Base-by-base conservation (phyloP, 2,888 invertebrate genomes). In the Phyllotreta cruciferae region DNA sequence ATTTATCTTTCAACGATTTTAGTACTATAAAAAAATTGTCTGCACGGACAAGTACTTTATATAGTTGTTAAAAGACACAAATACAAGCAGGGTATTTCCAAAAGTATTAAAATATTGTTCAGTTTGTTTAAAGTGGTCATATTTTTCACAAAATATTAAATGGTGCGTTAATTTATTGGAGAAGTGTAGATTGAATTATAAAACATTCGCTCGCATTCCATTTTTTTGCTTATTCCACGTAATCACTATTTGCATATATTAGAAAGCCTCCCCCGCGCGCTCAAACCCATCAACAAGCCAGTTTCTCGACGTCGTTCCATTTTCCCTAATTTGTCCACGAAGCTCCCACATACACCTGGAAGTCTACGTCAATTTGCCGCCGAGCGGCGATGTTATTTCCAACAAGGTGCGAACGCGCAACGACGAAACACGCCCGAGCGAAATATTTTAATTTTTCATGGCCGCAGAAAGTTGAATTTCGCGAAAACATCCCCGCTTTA, bases 281-380 rank as follows among this genome's bases (percentile, higher is more conserved):
- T 36, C n/a, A 2, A 35, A 24, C 35, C n/a, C 35, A 49, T 49
- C 49, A 47, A 10, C 47, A 11, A 47, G 24, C 14, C 47, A 24
- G 24, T 24, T 24, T 24, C 24, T 24, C 24, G 7, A 9, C 45
- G 49, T 39, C 63, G 42, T 53, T 49, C 57, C 54, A 63, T 63
- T 58, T 58, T 58, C 47, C 58, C 56, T 62, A 62, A 62, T 53
- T 53, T 36, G 14, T 35, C 50, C 34, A 50, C 53, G 58, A 65
- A 56, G 47, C 56, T 41, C 47, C 56, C 58, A 60, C 60, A 56
- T 53, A 53, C 62, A 62, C 62, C 42, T 63, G 49, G 50, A 65
- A 65, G 60, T 65, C 65, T 45, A 10, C 47, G 56, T 56, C 65
- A 62, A 65, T 65, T 65, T 62, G 52, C 47, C 41, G 13, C 9